Conservation (phyloP, 1,140 invertebrate species). For the Eriocheir sinensis region DNA sequence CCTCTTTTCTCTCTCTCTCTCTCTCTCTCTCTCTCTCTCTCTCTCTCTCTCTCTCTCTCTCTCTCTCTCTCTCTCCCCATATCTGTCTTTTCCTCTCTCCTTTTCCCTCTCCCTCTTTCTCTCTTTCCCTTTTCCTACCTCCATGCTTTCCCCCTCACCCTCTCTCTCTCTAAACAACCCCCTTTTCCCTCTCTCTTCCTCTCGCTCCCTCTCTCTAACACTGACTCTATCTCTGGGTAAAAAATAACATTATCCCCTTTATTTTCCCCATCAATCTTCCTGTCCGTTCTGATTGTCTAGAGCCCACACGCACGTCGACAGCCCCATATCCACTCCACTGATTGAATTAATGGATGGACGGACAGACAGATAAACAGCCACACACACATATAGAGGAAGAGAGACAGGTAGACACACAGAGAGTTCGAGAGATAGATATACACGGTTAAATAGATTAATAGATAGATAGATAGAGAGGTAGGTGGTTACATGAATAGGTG, state of each 20-base stretch:
- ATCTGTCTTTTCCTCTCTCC: constrained; percentile 11
- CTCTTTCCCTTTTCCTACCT: background rate
- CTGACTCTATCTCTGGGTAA: background rate
- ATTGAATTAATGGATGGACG: background rate
- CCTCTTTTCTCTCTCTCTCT: background rate
- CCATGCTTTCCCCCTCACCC: background rate
- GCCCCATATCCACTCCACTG: background rate
- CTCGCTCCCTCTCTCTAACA: background rate
- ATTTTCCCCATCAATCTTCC: constrained; percentile 25
- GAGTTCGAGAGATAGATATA: too few species aligned
- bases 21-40: constrained; percentile 22
- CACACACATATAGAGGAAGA: background rate
- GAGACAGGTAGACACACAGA: background rate
- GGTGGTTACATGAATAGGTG: too few species aligned
- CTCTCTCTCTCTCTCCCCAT: background rate
- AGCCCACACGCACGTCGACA: background rate
- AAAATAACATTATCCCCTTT: background rate
- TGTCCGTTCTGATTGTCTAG: background rate
- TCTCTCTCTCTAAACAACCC: constrained; percentile 23
- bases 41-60: constrained; percentile 22
- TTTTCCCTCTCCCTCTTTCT: constrained; percentile 23
- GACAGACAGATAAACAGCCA: background rate
- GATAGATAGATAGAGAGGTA: too few species aligned
- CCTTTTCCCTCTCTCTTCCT: constrained; percentile 22
- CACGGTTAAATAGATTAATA: background rate